Evolutionary conservation across 2,113 vertebrate species (phyloP), one percentile per base, ranked within the genome.

Genomic region (Pterocles gutturalis): DNA sequence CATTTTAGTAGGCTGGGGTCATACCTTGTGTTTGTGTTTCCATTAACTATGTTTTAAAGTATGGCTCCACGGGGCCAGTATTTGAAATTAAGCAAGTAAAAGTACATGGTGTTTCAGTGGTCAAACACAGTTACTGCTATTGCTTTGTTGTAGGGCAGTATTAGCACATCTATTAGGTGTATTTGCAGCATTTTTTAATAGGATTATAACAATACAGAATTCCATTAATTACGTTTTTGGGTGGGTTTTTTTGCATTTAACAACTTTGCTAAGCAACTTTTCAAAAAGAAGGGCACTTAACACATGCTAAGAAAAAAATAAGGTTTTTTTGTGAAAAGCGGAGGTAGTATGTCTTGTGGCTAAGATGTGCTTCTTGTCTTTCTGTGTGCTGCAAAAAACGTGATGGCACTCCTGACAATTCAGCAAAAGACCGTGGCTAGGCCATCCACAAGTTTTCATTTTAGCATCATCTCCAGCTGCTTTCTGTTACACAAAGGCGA

Each of bases 81-180:
- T 65, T 71, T 87, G 34, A 87, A 41, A 53, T 13, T 21, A 67
- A 82, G 22, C 16, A 89, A 75, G 28, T 36, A n/a, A 93, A 92
- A 81, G 45, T 7, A 66, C 11, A 1, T 15, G 6, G 4, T 61
- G 8, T 70, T 93, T 75, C 66, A 7, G 14, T 57, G 45, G 24
- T 76, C 83, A 83, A 48, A 81, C 54, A 71, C 18, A 66, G 58
- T 16, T 75, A 60, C 18, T 69, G 62, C 24, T 70, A 16, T 45
- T 69, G 49, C 20, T 55, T 54, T 58, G 34, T 16, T 51, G 43
- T 55, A 57, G 22, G 71, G 46, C 13, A 69, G 53, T 48, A 61
- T 65, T 61, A 76, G 48, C 26, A 78, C 28, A 65, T 49, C 53
- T 53, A 79, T 58, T 24, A 71, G 7, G 14, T 19, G 64, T 17